Evolutionary conservation across 2,888 invertebrate species (phyloP), one percentile per base, ranked within the genome.

Genomic region (Dryocosmus kuriphilus): DNA sequence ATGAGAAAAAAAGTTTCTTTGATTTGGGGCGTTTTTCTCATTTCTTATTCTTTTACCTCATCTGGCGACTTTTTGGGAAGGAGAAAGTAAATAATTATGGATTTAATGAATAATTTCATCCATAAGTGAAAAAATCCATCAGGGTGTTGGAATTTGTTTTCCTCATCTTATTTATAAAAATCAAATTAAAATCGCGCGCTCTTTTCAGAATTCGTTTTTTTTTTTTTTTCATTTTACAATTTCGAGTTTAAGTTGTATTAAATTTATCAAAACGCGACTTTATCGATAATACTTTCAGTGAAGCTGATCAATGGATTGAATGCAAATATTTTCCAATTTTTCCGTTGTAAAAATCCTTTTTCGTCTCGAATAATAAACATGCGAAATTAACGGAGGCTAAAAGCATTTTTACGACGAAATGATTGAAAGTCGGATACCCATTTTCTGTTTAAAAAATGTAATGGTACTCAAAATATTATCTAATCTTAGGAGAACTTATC

Each of bases 41-140:
- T 75, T 79, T 79, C n/a, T 74, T 77, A 77, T 74, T n/a, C n/a
- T n/a, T n/a, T n/a, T n/a, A n/a, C n/a, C n/a, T n/a, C n/a, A n/a
- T n/a, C n/a, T n/a, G n/a, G n/a, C n/a, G 67, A 74, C 74, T 76
- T 61, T 77, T 74, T n/a, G n/a, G n/a, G n/a, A n/a, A n/a, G n/a
- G n/a, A n/a, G n/a, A n/a, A n/a, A n/a, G n/a, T n/a, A n/a, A n/a
- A n/a, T n/a, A n/a, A n/a, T n/a, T n/a, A n/a, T n/a, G n/a, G n/a
- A n/a, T n/a, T n/a, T n/a, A n/a, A n/a, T n/a, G n/a, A n/a, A n/a
- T n/a, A n/a, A n/a, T n/a, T n/a, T n/a, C n/a, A n/a, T n/a, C n/a
- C n/a, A n/a, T n/a, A n/a, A n/a, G n/a, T n/a, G n/a, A 46, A 74
- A 79, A 79, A 78, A 81, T 81, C 81, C 76, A 80, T 80, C 80